These are phyloP conservation scores for Bombus fervidus DNA, from an alignment of 1,140 invertebrate species.

Conservation along the genomic window DNA sequence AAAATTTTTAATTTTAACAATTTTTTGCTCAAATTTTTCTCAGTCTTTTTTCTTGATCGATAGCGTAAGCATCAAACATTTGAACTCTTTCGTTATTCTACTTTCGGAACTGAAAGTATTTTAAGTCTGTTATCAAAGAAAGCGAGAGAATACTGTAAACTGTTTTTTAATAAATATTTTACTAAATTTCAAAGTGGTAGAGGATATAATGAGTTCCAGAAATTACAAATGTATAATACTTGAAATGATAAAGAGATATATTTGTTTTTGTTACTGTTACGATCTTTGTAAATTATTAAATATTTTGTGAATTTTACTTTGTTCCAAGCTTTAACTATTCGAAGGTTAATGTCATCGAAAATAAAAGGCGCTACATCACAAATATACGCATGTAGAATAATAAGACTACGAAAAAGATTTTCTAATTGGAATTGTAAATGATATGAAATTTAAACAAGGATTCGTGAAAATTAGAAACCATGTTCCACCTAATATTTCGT, in stretches of 20 bases:
- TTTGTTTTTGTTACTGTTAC: background rate
- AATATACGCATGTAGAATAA: background rate
- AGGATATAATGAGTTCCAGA: background rate
- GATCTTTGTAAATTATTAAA: background rate
- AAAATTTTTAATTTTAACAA: background rate
- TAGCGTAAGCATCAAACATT: background rate
- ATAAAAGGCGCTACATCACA: background rate
- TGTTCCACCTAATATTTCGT: too few species aligned
- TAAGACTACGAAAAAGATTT: too few species aligned
- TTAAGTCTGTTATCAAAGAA: background rate
- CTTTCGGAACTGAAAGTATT: background rate
- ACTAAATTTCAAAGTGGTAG: background rate
- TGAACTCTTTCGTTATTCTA: too few species aligned
- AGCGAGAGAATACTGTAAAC: background rate
- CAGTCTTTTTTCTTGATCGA: background rate
- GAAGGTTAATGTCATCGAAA: background rate
- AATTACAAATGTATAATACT: background rate
- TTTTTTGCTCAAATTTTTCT: too few species aligned
- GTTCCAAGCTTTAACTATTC: background rate
- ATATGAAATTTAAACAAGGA: background rate
- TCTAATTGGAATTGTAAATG: too few species aligned
- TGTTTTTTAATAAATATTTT: background rate
- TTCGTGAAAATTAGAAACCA: background rate
- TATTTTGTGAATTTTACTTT: background rate
- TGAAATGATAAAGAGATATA: background rate